A percentile compares a stretch with the other conserved stretches of the same genome.
Evolutionary conservation across 1,140 invertebrate genomes (phyloP).

Genomic region (Pararge aegeria): DNA sequence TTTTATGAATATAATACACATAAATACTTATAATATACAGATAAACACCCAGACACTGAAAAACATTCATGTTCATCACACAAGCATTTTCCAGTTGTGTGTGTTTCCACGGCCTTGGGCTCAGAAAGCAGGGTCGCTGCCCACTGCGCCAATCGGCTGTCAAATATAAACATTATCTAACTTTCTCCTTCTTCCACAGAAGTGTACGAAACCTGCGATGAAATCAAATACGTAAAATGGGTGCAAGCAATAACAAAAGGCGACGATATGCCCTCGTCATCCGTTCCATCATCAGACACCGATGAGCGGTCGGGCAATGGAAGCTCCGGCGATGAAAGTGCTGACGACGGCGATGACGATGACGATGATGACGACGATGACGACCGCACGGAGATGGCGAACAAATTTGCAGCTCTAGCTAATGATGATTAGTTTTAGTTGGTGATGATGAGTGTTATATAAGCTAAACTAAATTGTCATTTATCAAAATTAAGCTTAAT

Average conservation of each 20-base stretch:
- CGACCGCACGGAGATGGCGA: constrained; percentile 38
- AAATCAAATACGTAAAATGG: constrained; percentile 82
- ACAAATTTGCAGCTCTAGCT: constrained; percentile 57
- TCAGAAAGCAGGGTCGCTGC: no score
- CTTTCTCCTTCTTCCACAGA: constrained; percentile 54
- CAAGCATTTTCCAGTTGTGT: no score
- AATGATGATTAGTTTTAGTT: constrained; percentile 25
- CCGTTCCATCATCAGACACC: constrained; percentile 75
- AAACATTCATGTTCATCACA: no score
- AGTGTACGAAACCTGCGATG: constrained; percentile 80
- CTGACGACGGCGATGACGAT: no score
- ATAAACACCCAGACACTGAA: no score
- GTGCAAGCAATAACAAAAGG: constrained; percentile 81
- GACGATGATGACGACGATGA: constrained; percentile 31
- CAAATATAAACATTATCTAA: no score
- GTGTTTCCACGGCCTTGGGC: no score
- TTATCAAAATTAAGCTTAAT: no score
- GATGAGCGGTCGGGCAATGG: constrained; percentile 58
- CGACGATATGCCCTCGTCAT: constrained; percentile 19
- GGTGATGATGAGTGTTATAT: not conserved
- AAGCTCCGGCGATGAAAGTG: constrained; percentile 28
- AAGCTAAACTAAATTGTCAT: no score
- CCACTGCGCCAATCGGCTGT: no score
- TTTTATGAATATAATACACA: no score
- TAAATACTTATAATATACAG: no score